Conservation (phyloP, 2,797 vertebrate species). For the Jordanella pulchra region DNA sequence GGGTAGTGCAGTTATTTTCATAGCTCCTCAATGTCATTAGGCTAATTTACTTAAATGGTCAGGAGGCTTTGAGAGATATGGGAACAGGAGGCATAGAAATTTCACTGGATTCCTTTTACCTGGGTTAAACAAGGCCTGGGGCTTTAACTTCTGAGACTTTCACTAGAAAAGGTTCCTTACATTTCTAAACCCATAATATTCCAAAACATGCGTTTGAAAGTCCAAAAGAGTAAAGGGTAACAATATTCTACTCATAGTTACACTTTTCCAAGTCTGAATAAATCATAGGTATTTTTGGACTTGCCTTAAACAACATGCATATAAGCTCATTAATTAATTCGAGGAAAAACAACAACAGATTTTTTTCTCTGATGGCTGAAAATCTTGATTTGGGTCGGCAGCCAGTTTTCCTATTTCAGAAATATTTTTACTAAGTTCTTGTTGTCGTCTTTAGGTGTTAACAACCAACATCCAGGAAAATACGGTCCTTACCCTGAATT, state of each 20-base stretch:
- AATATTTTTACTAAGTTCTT: background rate
- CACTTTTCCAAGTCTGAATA: background rate
- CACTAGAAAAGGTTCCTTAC: too few species aligned
- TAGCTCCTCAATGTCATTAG: too few species aligned
- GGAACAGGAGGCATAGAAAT: too few species aligned
- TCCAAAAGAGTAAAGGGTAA: background rate
- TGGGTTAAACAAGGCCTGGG: too few species aligned
- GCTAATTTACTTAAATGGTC: too few species aligned
- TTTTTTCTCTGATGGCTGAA: background rate
- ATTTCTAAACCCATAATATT: too few species aligned
- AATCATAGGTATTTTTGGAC: background rate
- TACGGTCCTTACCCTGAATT: constrained; percentile 86
- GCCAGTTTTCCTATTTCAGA: background rate
- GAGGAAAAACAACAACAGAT: too few species aligned
- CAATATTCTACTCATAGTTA: background rate
- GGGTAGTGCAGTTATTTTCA: too few species aligned
- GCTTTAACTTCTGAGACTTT: too few species aligned
- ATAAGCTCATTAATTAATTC: background rate
- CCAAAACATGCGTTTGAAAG: background rate
- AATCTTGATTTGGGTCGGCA: background rate
- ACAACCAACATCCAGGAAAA: background rate
- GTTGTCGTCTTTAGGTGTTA: background rate
- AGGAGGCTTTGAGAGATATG: too few species aligned
- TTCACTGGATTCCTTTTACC: too few species aligned
- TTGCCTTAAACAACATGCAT: background rate